Percentiles rank a stretch among this genome's conserved stretches.
Conservation (phyloP, 2,113 vertebrate genomes). For the Oryzias woworae region DNA sequence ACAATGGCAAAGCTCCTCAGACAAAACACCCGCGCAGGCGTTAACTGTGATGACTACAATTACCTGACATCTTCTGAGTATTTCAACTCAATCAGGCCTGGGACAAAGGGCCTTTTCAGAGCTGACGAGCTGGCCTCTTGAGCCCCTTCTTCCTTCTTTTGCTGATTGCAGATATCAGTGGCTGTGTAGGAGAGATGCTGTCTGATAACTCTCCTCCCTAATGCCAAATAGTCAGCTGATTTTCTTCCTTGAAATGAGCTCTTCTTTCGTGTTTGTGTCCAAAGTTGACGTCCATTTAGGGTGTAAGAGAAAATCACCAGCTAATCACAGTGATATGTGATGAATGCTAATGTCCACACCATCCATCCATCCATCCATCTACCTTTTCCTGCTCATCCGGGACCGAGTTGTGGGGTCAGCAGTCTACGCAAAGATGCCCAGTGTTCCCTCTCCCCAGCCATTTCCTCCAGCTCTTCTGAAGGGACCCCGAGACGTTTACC, state of each 20-base stretch:
- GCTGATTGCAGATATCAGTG: constrained; percentile 70
- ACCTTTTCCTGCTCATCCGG: too few species aligned
- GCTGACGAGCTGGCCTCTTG: constrained; percentile 58
- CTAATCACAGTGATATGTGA: not conserved
- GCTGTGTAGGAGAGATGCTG: constrained; percentile 52
- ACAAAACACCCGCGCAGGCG: constrained; percentile 14
- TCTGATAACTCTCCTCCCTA: constrained; percentile 38
- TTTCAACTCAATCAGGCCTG: constrained; percentile 66
- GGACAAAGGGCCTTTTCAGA: constrained; percentile 49
- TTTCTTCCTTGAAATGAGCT: constrained; percentile 32
- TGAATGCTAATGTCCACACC: not conserved
- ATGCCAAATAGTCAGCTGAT: constrained; percentile 1
- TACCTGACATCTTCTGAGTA: constrained; percentile 51
- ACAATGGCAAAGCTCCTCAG: constrained; percentile 26
- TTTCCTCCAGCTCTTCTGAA: too few species aligned
- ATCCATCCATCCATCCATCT: too few species aligned
- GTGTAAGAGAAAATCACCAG: constrained; percentile 3
- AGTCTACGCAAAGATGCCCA: too few species aligned
- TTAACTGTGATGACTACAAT: constrained; percentile 44
- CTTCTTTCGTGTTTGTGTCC: constrained; percentile 25
- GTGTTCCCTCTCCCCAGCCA: too few species aligned
- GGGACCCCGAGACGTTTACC: too few species aligned
- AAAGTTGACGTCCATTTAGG: constrained; percentile 8
- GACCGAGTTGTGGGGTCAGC: too few species aligned
- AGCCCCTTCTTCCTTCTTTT: constrained; percentile 55